These are phyloP conservation scores for Pluvialis apricaria DNA, from an alignment of 2,113 vertebrate species.

Conservation along the genomic window DNA sequence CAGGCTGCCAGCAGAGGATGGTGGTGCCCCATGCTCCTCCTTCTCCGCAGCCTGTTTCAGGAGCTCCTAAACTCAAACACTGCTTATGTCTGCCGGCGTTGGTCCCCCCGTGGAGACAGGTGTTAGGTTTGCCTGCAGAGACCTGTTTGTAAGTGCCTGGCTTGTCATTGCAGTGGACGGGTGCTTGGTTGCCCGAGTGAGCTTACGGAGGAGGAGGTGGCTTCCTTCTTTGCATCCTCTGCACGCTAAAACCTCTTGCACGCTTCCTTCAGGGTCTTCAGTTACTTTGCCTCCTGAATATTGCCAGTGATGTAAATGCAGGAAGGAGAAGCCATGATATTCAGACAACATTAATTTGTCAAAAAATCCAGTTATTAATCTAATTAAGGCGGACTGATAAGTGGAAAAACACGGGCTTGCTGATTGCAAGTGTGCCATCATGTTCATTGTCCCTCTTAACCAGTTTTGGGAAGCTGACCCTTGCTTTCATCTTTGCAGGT, in stretches of 20 bases:
- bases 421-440: neutral
- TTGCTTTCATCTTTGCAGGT: neutral
- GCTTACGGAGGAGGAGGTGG: neutral
- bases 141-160: neutral
- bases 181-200: neutral
- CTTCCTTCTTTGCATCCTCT: neutral
- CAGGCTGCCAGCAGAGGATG: neutral
- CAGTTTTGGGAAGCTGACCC: neutral
- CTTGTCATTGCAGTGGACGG: accelerated
- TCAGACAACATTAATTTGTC: neutral
- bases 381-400: neutral
- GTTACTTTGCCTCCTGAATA: neutral
- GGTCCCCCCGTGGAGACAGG: neutral
- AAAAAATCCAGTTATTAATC: neutral
- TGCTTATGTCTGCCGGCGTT: neutral
- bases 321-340: neutral
- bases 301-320: neutral
- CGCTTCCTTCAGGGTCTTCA: accelerated
- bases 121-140: neutral
- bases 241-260: neutral
- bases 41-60: neutral
- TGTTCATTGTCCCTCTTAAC: neutral
- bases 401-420: neutral
- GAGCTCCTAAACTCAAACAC: neutral
- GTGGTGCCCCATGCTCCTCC: accelerated